Percentiles rank a stretch among this genome's conserved stretches.
Evolutionary conservation across 2,888 invertebrate species (phyloP).

Genomic region (Acleris laterana): DNA sequence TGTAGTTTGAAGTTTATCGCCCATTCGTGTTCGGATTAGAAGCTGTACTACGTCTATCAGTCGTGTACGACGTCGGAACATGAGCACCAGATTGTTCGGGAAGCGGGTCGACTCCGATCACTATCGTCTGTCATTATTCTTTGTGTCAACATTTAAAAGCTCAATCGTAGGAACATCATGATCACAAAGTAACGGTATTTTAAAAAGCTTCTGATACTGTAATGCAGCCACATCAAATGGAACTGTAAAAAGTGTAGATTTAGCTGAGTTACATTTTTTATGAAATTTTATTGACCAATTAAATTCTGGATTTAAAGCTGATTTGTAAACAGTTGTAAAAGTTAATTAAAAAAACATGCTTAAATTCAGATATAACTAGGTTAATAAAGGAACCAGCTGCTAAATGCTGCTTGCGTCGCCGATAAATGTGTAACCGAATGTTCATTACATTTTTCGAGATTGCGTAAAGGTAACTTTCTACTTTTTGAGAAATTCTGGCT

Average conservation of each 20-base stretch:
- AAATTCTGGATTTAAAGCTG: too few species aligned
- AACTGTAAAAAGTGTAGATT: too few species aligned
- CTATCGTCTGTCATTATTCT: slow-evolving; percentile 61
- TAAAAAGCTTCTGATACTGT: slow-evolving; percentile 3
- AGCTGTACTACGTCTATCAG: slow-evolving; percentile 39
- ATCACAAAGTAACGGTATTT: slow-evolving; percentile 41
- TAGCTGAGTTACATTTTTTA: too few species aligned
- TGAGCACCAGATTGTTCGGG: slow-evolving; percentile 43
- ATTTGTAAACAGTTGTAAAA: too few species aligned
- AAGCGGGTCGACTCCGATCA: slow-evolving; percentile 56
- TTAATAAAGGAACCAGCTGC: slow-evolving; percentile 8
- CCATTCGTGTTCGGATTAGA: slow-evolving; percentile 15
- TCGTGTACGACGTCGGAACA: slow-evolving; percentile 43
- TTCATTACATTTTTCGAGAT: slow-evolving; percentile 14
- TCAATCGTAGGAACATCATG: slow-evolving; percentile 64
- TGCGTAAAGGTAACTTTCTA: slow-evolving; percentile 34
- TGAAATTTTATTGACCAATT: too few species aligned
- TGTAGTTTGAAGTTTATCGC: slow-evolving; percentile 12
- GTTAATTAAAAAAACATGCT: too few species aligned
- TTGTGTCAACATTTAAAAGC: slow-evolving; percentile 66
- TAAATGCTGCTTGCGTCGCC: not conserved
- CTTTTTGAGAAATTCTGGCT: slow-evolving; percentile 28
- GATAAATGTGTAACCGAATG: slow-evolving; percentile 6
- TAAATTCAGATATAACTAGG: not conserved
- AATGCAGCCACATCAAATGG: too few species aligned